Conservation (phyloP, 2,888 invertebrate genomes). For the Pherbina coryleti region DNA sequence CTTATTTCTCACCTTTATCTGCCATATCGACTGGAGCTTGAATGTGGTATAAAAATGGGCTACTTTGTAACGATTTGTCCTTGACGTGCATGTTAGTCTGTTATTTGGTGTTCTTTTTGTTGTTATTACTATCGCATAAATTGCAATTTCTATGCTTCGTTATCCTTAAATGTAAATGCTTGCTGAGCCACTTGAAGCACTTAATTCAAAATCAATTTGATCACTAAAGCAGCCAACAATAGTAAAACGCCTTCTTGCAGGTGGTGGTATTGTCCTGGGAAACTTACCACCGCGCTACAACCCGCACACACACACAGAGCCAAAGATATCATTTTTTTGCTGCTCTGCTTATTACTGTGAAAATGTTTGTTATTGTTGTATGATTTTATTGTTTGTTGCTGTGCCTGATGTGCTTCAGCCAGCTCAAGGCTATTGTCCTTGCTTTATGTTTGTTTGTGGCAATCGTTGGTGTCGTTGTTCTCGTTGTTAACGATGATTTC, state of each 20-base stretch:
- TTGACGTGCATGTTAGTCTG: no score
- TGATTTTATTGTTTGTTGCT: background rate
- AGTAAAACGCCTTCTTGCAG: background rate
- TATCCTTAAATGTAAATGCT: slow-evolving; percentile 33
- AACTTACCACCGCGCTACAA: no score
- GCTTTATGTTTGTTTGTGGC: background rate
- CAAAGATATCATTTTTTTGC: no score
- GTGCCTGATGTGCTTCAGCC: background rate
- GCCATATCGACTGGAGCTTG: no score
- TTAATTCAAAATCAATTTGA: slow-evolving; percentile 32
- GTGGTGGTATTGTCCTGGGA: no score
- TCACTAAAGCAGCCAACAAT: background rate
- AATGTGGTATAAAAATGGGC: no score
- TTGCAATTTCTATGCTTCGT: slow-evolving; percentile 15
- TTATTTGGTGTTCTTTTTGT: background rate
- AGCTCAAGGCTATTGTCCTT: no score
- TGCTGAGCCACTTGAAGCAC: slow-evolving; percentile 2
- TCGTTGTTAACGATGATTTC: background rate
- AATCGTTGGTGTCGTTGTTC: slow-evolving; percentile 22
- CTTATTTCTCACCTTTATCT: background rate
- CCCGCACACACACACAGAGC: no score
- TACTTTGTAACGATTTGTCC: no score
- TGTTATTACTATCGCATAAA: slow-evolving; percentile 6
- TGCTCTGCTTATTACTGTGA: background rate
- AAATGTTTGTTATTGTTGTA: background rate